Conservation (phyloP, 2,113 vertebrate genomes). For the Sitta europaea region DNA sequence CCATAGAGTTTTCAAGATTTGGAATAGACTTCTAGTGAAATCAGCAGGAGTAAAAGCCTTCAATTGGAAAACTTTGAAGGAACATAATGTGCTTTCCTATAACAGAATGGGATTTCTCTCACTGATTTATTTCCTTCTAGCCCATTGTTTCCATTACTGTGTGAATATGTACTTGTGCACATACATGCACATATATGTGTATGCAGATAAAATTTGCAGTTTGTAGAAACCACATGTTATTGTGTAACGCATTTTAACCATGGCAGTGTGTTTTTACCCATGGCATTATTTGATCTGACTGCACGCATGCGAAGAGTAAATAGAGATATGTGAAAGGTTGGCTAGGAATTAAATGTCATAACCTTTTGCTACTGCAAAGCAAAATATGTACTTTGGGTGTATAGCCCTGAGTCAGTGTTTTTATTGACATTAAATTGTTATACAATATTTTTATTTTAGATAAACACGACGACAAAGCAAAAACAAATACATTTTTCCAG, state of each 20-base stretch:
- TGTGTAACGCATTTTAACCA: not conserved
- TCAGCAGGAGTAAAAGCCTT: not conserved
- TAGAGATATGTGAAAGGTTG: not conserved
- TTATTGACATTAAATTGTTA: slow-evolving; percentile 17
- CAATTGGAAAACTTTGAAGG: not conserved
- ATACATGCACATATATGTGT: not conserved
- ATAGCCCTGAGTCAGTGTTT: slow-evolving; percentile 12
- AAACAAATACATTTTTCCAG: slow-evolving; percentile 23
- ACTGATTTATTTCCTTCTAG: not conserved
- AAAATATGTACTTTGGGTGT: slow-evolving; percentile 28
- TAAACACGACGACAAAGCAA: not conserved
- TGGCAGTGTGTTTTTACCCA: not conserved
- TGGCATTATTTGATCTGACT: not conserved
- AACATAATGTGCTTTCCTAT: not conserved
- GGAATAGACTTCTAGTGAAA: not conserved
- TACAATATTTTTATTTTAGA: not conserved
- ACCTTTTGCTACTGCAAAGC: not conserved
- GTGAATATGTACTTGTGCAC: not conserved
- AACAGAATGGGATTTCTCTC: not conserved
- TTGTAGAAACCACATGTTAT: not conserved
- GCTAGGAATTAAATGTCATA: not conserved
- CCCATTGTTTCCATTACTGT: not conserved
- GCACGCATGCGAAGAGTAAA: not conserved
- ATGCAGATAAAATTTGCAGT: not conserved
- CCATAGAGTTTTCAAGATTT: not conserved